Conservation (phyloP, 1,140 invertebrate genomes). For the Nilaparvata lugens region DNA sequence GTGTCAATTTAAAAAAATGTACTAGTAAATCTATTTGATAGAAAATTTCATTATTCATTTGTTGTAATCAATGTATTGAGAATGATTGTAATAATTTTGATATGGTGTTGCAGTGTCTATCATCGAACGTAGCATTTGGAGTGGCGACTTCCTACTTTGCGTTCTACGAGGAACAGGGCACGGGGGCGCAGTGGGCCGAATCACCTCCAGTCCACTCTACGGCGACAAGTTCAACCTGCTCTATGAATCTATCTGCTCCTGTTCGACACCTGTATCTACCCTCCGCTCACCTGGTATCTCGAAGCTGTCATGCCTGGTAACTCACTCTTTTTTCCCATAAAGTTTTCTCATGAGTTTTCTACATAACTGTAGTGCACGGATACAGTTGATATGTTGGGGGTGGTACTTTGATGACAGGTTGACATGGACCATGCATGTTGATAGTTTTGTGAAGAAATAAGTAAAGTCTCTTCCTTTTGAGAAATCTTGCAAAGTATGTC, state of each 20-base stretch:
- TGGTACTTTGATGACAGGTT: too few relatives aligned
- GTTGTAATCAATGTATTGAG: too few relatives aligned
- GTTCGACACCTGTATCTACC: constrained; percentile 40
- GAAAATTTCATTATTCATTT: too few relatives aligned
- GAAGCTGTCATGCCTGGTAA: constrained; percentile 52
- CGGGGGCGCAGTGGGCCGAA: constrained; percentile 48
- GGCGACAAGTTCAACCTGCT: constrained; percentile 37
- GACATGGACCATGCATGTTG: too few relatives aligned
- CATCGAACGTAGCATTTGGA: constrained; percentile 51
- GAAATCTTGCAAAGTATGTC: too few relatives aligned
- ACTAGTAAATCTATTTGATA: too few relatives aligned
- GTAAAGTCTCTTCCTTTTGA: too few relatives aligned
- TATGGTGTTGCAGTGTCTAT: constrained; percentile 40
- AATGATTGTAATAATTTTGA: too few relatives aligned
- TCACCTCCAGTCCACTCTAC: constrained; percentile 32
- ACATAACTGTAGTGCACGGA: neutral
- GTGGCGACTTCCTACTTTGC: constrained; percentile 49
- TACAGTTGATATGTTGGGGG: too few relatives aligned
- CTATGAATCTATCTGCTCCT: constrained; percentile 43
- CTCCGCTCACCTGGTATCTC: constrained; percentile 47
- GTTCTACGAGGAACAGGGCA: constrained; percentile 44
- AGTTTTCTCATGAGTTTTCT: neutral
- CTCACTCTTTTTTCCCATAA: constrained; percentile 19
- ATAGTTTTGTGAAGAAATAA: too few relatives aligned
- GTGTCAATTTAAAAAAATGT: too few relatives aligned